phyloP scores from a whole-genome alignment of 2,113 vertebrate genomes.

The Nycticebus coucang region DNA sequence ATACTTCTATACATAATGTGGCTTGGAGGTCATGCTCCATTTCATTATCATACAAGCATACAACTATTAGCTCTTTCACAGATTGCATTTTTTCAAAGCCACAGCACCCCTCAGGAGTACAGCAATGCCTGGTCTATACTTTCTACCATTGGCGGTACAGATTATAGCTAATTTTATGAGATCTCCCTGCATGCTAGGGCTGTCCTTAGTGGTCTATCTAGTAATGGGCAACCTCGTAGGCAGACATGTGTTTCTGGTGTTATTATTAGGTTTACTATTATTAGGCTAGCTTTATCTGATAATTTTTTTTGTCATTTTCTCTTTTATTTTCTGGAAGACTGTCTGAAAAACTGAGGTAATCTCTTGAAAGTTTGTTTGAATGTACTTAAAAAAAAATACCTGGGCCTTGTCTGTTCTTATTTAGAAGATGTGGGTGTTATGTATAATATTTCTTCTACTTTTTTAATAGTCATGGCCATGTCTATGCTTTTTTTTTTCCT shows the following conservation, averaged over 20 bases:
- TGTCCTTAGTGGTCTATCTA: background rate
- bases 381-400: background rate
- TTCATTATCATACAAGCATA: background rate
- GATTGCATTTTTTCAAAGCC: too few relatives aligned
- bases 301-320: background rate
- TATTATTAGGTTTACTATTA: background rate
- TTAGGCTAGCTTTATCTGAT: background rate
- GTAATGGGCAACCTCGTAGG: background rate
- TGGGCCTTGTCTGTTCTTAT: background rate
- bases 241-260: background rate
- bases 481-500: background rate
- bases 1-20: background rate
- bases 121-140: accelerated
- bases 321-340: background rate
- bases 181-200: background rate
- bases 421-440: background rate
- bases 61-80: background rate
- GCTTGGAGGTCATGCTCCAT: background rate
- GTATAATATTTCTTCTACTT: background rate
- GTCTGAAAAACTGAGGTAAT: background rate
- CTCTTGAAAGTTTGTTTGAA: background rate
- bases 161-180: background rate
- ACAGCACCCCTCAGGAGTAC: background rate
- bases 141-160: background rate
- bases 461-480: background rate